A percentile compares a stretch with the other conserved stretches of the same genome.
Evolutionary conservation across 1,140 invertebrate species (phyloP).

Genomic region (Drosophila ananassae): DNA sequence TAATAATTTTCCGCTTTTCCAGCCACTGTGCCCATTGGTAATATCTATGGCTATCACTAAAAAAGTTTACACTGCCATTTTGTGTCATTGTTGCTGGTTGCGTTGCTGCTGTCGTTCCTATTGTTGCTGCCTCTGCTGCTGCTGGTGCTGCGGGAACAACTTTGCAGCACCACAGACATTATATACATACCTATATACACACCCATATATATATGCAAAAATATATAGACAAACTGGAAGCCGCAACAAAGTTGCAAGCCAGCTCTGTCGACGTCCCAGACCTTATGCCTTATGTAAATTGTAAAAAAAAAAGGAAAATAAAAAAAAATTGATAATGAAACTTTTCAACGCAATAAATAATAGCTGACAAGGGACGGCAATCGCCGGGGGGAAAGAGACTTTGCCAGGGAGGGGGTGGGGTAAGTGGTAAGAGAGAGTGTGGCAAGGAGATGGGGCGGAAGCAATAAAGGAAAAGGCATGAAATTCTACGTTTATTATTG

Average conservation of each 20-base stretch:
- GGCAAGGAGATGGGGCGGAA: slow-evolving; percentile 13
- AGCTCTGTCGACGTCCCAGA: slow-evolving; percentile 47
- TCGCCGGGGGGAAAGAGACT: slow-evolving; percentile 12
- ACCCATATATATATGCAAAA: neutral
- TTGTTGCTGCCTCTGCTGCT: slow-evolving; percentile 28
- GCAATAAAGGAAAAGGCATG: slow-evolving; percentile 53
- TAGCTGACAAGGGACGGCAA: slow-evolving; percentile 42
- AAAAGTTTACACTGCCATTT: slow-evolving; percentile 75
- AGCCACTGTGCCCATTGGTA: slow-evolving; percentile 48
- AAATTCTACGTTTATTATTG: slow-evolving; percentile 71
- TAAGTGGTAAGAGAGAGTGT: neutral
- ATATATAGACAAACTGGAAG: slow-evolving; percentile 36
- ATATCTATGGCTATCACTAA: slow-evolving; percentile 57
- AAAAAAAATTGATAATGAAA: slow-evolving; percentile 73
- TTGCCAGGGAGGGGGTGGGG: neutral
- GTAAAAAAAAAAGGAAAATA: slow-evolving; percentile 31
- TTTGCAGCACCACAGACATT: slow-evolving; percentile 8
- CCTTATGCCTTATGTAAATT: slow-evolving; percentile 76
- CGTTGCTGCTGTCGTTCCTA: slow-evolving; percentile 23
- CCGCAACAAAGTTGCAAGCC: slow-evolving; percentile 74
- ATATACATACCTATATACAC: neutral
- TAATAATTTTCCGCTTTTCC: neutral
- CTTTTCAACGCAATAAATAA: slow-evolving; percentile 80
- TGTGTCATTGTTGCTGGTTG: slow-evolving; percentile 67
- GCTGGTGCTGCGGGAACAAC: slow-evolving; percentile 21